Base-by-base conservation (phyloP, 2,797 vertebrate genomes). In the Lagocephalus sceleratus region DNA sequence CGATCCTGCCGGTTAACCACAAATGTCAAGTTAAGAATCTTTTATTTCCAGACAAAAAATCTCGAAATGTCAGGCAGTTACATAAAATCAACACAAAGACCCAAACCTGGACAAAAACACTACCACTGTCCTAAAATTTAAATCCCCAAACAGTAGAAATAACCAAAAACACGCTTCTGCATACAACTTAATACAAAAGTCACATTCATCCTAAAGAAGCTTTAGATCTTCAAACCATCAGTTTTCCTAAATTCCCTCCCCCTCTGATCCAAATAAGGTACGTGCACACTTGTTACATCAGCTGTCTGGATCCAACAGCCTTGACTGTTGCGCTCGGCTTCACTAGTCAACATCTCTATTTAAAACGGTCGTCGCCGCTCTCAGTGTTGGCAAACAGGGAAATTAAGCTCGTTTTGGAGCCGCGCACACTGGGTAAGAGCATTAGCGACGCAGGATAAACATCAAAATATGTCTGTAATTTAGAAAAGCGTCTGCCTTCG, bases 371-470 rank as follows among this genome's bases (percentile, higher is more conserved):
- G 48, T 42, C 40, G 43, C 32, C 19, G 32, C 32, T 14, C 32
- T 35, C 32, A 12, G 32, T n/a, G 38, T 60, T 54, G 51, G 43
- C 44, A 53, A 51, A 52, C 59, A 52, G 20, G 40, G 20, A 41
- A 58, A 20, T 29, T 59, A 55, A 68, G 66, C 54, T 17, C 49
- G 42, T 66, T 64, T 73, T 54, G 50, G 57, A 54, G 20, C 57
- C 60, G 48, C 52, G 67, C 50, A 57, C 29, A 53, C 1, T 35
- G 43, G 51, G 39, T 71, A 60, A 75, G 69, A 73, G 60, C 59
- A 75, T 76, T 65, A 73, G 54, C 53, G 29, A 60, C 17, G 15
- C 56, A 47, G 11, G 39, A 40, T 60, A 65, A 60, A 59, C 56
- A 58, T 7, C 45, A 54, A 50, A 67, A 66, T 8, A n/a, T 23